Percentiles rank a stretch among this genome's conserved stretches.
phyloP scores from a whole-genome alignment of 2,888 invertebrate genomes.

The Eustalomyia histrio region DNA sequence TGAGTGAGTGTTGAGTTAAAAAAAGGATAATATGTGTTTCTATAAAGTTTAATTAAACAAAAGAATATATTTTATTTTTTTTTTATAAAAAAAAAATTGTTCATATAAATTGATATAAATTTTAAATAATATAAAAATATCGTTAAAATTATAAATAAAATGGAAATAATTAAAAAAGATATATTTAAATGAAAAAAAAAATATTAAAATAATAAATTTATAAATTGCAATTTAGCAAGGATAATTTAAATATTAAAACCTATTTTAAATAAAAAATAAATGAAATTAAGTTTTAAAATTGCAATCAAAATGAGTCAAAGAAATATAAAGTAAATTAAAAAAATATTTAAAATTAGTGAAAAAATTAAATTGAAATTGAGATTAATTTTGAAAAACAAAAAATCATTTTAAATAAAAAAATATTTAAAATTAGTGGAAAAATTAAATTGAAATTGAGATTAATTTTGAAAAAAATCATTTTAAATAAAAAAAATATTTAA shows the following conservation, averaged over 20 bases:
- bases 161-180: background rate
- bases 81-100: constrained; percentile 40
- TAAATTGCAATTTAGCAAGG: background rate
- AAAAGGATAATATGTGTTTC: background rate
- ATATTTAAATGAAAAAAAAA: background rate
- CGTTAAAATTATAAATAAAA: constrained; percentile 9
- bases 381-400: too few species aligned
- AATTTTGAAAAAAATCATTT: too few species aligned
- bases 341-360: too few species aligned
- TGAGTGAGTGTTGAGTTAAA: constrained; percentile 51
- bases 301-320: too few species aligned
- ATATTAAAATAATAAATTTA: background rate
- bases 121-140: constrained; percentile 16
- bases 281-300: too few species aligned
- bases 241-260: background rate
- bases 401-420: too few species aligned
- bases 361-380: too few species aligned
- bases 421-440: too few species aligned
- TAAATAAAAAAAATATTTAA: too few species aligned
- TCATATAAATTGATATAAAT: constrained; percentile 47
- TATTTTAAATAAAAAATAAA: too few species aligned
- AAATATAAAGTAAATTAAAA: too few species aligned
- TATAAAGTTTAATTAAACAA: constrained; percentile 43
- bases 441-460: too few species aligned
- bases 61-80: constrained; percentile 52